phyloP scores from a whole-genome alignment of 2,888 invertebrate species.

The Hydrotaea diabolus region DNA sequence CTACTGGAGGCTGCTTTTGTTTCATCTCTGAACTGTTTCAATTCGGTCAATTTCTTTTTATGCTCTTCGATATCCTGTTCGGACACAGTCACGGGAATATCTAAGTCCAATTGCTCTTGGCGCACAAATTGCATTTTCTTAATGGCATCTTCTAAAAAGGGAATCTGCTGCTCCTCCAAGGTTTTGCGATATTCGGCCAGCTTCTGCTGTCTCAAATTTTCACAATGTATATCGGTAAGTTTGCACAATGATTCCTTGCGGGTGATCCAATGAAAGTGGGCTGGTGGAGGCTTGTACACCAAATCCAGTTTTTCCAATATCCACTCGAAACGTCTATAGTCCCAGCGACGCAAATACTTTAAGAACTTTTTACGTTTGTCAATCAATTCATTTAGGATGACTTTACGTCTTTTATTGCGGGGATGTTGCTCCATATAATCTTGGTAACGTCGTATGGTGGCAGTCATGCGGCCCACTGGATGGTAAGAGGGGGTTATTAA shows the following conservation, averaged over 20 bases:
- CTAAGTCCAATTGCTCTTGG: slow-evolving; percentile 87
- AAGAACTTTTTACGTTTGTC: slow-evolving; percentile 90
- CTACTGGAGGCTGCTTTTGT: slow-evolving; percentile 63
- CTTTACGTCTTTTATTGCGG: slow-evolving; percentile 83
- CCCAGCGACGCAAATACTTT: slow-evolving; percentile 87
- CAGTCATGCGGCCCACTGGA: slow-evolving; percentile 89
- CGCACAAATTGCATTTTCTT: slow-evolving; percentile 87
- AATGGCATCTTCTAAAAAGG: slow-evolving; percentile 88
- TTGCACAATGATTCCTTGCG: slow-evolving; percentile 88
- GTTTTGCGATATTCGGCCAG: slow-evolving; percentile 85
- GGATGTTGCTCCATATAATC: slow-evolving; percentile 83
- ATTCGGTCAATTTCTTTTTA: slow-evolving; percentile 82
- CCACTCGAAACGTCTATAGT: slow-evolving; percentile 95
- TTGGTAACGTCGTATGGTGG: slow-evolving; percentile 87
- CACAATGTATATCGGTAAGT: slow-evolving; percentile 87
- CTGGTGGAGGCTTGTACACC: slow-evolving; percentile 87
- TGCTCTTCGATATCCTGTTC: slow-evolving; percentile 86
- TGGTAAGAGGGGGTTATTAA: neutral
- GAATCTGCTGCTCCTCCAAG: slow-evolving; percentile 87
- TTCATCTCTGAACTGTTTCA: slow-evolving; percentile 72
- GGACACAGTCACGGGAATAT: slow-evolving; percentile 85
- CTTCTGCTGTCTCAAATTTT: slow-evolving; percentile 85
- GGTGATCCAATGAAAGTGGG: slow-evolving; percentile 83
- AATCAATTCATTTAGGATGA: slow-evolving; percentile 86
- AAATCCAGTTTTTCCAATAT: slow-evolving; percentile 90